Percentiles rank a stretch among this genome's conserved stretches.
These are phyloP conservation scores for Naja naja DNA, from an alignment of 2,113 vertebrate genomes.

Conservation along the genomic window DNA sequence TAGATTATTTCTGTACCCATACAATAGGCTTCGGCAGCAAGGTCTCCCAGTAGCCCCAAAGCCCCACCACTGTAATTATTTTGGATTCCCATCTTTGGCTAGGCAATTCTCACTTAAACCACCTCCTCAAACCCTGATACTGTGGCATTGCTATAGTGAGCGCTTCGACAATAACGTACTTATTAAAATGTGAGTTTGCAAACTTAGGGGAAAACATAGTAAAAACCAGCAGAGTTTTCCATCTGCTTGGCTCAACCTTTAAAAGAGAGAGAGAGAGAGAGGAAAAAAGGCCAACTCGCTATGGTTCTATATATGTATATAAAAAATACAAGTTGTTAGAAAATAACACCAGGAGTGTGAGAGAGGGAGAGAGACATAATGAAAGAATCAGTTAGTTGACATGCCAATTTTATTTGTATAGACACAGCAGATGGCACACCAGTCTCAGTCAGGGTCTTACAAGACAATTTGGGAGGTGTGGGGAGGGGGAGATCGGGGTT, in stretches of 20 bases:
- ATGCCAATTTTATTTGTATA: not conserved
- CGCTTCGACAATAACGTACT: not conserved
- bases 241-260: not conserved
- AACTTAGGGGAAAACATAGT: not conserved
- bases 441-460: not conserved
- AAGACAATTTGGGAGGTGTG: not conserved
- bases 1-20: not conserved
- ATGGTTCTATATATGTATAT: not conserved
- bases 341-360: not conserved
- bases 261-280: too few species aligned
- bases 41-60: not conserved
- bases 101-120: rapidly evolving
- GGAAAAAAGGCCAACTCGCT: not conserved
- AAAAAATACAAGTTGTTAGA: not conserved
- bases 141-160: not conserved
- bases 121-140: not conserved
- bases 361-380: not conserved
- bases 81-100: not conserved
- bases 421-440: not conserved
- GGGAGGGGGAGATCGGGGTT: not conserved
- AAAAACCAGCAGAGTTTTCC: not conserved
- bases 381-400: not conserved
- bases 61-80: not conserved
- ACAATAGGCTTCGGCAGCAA: not conserved
- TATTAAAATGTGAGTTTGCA: slow-evolving; percentile 20